Percentiles rank a stretch among this genome's conserved stretches.
phyloP scores from a whole-genome alignment of 1,140 invertebrate species.

The Bradynema listronoti region DNA sequence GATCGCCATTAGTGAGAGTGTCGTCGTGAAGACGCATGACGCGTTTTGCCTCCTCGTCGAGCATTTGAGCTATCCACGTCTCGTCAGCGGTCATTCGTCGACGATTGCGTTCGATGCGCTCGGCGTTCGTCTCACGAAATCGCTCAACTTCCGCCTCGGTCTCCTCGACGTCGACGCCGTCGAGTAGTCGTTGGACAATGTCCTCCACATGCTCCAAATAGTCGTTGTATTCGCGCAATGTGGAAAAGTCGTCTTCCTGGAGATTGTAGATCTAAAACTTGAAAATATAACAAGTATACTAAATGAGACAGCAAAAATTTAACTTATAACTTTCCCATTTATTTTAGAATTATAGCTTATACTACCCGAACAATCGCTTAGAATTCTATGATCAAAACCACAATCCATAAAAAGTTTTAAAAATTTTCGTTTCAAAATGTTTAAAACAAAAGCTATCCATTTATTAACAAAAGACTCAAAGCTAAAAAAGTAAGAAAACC shows the following conservation, averaged over 20 bases:
- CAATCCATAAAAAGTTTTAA: too few species aligned
- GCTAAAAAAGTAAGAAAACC: not conserved
- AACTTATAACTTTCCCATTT: too few species aligned
- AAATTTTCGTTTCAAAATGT: too few species aligned
- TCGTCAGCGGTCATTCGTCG: slow-evolving; percentile 61
- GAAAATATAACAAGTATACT: slow-evolving; percentile 5
- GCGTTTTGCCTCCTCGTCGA: slow-evolving; percentile 69
- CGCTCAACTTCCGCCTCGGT: slow-evolving; percentile 85
- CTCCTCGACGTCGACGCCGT: slow-evolving; percentile 79
- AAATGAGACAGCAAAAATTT: too few species aligned
- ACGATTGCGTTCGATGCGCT: slow-evolving; percentile 75
- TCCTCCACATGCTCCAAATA: slow-evolving; percentile 82
- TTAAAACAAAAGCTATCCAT: not conserved
- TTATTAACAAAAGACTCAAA: not conserved
- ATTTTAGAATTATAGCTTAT: too few species aligned
- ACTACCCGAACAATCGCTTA: too few species aligned
- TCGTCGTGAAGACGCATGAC: slow-evolving; percentile 6
- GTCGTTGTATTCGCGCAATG: slow-evolving; percentile 78
- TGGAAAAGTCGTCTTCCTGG: slow-evolving; percentile 78
- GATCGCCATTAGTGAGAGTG: not conserved
- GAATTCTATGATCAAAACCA: too few species aligned
- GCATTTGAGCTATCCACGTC: slow-evolving; percentile 70
- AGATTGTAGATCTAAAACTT: slow-evolving; percentile 70
- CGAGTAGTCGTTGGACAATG: slow-evolving; percentile 81
- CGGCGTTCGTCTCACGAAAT: slow-evolving; percentile 86